These are phyloP conservation scores for Petrocephalus zakoni DNA, from an alignment of 2,113 vertebrate genomes.

Conservation along the genomic window DNA sequence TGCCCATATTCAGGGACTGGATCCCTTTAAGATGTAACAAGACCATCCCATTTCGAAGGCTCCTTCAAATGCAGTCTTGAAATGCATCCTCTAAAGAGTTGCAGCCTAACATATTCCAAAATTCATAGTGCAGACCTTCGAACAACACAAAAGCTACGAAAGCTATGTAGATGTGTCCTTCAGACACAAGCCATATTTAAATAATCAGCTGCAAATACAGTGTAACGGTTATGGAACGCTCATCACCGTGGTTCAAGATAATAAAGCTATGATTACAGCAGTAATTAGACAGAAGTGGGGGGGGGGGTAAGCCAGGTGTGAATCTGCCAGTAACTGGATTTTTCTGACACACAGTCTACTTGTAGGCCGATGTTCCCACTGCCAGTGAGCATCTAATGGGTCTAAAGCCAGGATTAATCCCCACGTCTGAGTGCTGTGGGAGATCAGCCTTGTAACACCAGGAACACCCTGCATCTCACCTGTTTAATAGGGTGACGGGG, in stretches of 20 bases:
- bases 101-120: not conserved
- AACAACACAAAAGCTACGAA: not conserved
- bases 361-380: constrained; percentile 59
- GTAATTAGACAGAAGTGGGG: constrained; percentile 75
- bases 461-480: constrained; percentile 41
- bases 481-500: constrained; percentile 50
- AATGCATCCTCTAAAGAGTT: not conserved
- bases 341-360: constrained; percentile 74
- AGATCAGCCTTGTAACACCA: constrained; percentile 45
- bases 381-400: constrained; percentile 80
- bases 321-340: constrained; percentile 80
- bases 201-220: constrained; percentile 27
- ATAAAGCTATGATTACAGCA: constrained; percentile 55
- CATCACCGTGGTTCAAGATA: constrained; percentile 56
- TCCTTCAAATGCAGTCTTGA: not conserved
- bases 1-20: not conserved
- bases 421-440: constrained; percentile 61
- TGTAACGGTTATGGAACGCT: constrained; percentile 50
- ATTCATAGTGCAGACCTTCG: not conserved
- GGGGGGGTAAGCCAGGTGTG: constrained; percentile 74
- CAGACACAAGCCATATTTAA: not conserved
- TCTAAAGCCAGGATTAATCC: constrained; percentile 71
- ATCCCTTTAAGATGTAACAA: not conserved
- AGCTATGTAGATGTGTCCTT: not conserved
- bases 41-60: not conserved